Evolutionary conservation across 1,140 invertebrate species (phyloP).

Genomic region (Stegodyphus dumicola): DNA sequence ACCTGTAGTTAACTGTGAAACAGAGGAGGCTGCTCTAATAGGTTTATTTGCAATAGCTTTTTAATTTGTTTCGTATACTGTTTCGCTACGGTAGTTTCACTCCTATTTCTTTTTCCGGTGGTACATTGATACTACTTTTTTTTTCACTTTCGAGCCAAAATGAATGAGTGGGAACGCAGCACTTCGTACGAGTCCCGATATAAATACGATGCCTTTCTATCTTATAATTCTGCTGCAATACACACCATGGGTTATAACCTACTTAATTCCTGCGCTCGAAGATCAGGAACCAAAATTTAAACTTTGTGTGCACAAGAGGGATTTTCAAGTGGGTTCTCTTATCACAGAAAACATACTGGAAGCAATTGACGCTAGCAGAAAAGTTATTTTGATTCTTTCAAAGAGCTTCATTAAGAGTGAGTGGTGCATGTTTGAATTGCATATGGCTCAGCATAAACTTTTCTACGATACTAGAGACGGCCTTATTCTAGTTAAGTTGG

Average conservation of each 20-base stretch:
- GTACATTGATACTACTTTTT: slow-evolving; percentile 73
- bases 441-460: slow-evolving; percentile 71
- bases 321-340: slow-evolving; percentile 75
- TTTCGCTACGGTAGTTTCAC: slow-evolving; percentile 65
- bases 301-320: slow-evolving; percentile 76
- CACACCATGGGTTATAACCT: slow-evolving; percentile 72
- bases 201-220: slow-evolving; percentile 77
- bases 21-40: slow-evolving; percentile 66
- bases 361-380: slow-evolving; percentile 73
- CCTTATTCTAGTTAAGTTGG: slow-evolving; percentile 74
- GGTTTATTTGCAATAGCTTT: slow-evolving; percentile 65
- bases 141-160: slow-evolving; percentile 70
- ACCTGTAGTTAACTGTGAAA: slow-evolving; percentile 33
- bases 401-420: slow-evolving; percentile 75
- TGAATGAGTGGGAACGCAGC: slow-evolving; percentile 16
- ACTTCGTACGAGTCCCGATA: slow-evolving; percentile 64
- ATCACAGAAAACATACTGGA: slow-evolving; percentile 75
- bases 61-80: slow-evolving; percentile 68
- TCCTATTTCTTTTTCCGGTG: slow-evolving; percentile 66
- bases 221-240: slow-evolving; percentile 76
- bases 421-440: slow-evolving; percentile 83
- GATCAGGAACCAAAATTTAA: slow-evolving; percentile 71
- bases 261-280: slow-evolving; percentile 73
- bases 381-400: slow-evolving; percentile 75
- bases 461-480: slow-evolving; percentile 71